A percentile compares a stretch with the other conserved stretches of the same genome.
Conservation (phyloP, 2,888 invertebrate species). For the Leptinotarsa rubiginosa region DNA sequence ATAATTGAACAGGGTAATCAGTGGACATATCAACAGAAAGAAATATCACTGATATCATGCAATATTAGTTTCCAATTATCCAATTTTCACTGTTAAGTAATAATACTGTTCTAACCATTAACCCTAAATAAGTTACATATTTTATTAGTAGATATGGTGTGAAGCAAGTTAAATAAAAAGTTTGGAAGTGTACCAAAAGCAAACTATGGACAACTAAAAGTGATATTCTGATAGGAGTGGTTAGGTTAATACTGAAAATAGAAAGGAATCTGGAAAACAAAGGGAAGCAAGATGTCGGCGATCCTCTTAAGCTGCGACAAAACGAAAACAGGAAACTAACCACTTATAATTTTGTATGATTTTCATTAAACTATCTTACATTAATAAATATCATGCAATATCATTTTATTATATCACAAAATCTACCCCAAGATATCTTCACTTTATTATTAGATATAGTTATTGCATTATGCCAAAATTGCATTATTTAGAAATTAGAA, state of each 20-base stretch:
- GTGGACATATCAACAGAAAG: conserved; percentile 44
- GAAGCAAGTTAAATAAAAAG: conserved; percentile 51
- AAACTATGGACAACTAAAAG: conserved; percentile 48
- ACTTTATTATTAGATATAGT: too few relatives aligned
- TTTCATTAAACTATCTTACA: conserved; percentile 27
- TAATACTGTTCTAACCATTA: conserved; percentile 47
- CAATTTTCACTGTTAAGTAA: conserved; percentile 35
- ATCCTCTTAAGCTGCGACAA: conserved; percentile 74
- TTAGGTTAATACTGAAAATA: conserved; percentile 39
- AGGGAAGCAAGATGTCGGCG: conserved; percentile 67
- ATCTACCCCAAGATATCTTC: neutral
- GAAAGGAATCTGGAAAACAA: conserved; percentile 58
- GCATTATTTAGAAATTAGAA: too few relatives aligned
- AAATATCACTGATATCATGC: conserved; percentile 46
- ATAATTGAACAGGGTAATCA: conserved; percentile 44
- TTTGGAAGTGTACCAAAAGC: conserved; percentile 41
- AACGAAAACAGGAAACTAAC: conserved; percentile 68
- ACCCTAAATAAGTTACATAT: conserved; percentile 43
- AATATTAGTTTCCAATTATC: conserved; percentile 42
- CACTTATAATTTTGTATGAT: conserved; percentile 39
- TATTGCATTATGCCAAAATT: too few relatives aligned
- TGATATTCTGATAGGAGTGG: conserved; percentile 36
- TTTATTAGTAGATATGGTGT: conserved; percentile 43
- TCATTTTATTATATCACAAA: conserved; percentile 16
- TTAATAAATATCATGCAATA: conserved; percentile 28